Conservation (phyloP, 2,888 invertebrate genomes). For the Eristalis arbustorum region DNA sequence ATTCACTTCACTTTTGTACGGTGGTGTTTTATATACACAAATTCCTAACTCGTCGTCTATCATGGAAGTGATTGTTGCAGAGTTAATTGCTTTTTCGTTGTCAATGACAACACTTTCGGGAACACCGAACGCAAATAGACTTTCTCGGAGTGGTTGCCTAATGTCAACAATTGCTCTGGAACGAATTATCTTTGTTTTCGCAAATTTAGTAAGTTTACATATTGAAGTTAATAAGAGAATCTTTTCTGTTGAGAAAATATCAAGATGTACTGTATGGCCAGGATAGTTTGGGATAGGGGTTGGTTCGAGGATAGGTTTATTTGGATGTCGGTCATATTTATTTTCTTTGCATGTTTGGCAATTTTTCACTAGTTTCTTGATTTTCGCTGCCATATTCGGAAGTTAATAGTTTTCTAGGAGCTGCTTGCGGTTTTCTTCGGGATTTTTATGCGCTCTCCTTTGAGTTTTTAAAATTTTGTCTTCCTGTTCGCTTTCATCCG, state of each 20-base stretch:
- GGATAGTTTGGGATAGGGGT: background rate
- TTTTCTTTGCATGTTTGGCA: slow-evolving; percentile 28
- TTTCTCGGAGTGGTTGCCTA: too few species aligned
- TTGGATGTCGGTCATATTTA: background rate
- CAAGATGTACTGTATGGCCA: background rate
- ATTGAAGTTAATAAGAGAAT: background rate
- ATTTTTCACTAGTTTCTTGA: slow-evolving; percentile 37
- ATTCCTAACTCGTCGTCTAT: background rate
- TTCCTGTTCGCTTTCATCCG: slow-evolving; percentile 16
- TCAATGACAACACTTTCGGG: background rate
- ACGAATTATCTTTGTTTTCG: background rate
- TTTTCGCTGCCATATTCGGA: slow-evolving; percentile 40
- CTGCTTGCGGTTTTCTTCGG: slow-evolving; percentile 30
- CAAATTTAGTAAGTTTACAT: background rate
- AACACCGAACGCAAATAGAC: background rate
- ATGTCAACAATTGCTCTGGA: too few species aligned
- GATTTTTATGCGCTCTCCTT: slow-evolving; percentile 31
- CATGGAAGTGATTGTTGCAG: background rate
- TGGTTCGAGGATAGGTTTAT: background rate
- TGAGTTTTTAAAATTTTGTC: slow-evolving; percentile 25
- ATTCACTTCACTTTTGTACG: background rate
- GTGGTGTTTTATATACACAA: background rate
- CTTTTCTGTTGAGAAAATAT: background rate
- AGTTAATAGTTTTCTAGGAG: slow-evolving; percentile 33
- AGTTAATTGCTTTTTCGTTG: background rate